Conservation (phyloP, 1,140 invertebrate species). For the Drosophila bocki region DNA sequence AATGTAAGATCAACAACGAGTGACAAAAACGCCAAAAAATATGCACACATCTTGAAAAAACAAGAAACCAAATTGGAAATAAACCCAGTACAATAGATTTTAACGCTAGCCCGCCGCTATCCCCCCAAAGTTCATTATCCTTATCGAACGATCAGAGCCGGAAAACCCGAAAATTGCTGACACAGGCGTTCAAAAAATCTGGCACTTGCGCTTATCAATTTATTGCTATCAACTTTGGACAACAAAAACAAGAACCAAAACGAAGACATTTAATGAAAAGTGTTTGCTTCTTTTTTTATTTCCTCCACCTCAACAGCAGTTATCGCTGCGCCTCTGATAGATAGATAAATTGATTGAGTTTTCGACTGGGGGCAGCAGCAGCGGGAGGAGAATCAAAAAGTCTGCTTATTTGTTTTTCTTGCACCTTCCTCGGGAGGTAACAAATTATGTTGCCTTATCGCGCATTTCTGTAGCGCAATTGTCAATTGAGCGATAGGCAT, state of each 20-base stretch:
- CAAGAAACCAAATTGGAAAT: constrained; percentile 19
- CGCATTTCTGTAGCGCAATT: constrained; percentile 71
- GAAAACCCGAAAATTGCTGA: constrained; percentile 31
- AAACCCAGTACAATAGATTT: constrained; percentile 4
- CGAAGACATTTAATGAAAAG: constrained; percentile 76
- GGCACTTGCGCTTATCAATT: constrained; percentile 76
- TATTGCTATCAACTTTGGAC: constrained; percentile 73
- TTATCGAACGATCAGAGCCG: constrained; percentile 44
- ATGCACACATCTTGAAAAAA: neutral
- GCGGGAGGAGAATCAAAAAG: constrained; percentile 1
- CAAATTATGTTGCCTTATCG: constrained; percentile 75
- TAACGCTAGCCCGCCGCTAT: constrained; percentile 25
- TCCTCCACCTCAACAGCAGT: constrained; percentile 30
- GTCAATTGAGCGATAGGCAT: constrained; percentile 76
- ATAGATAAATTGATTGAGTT: constrained; percentile 81
- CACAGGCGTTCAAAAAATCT: constrained; percentile 59
- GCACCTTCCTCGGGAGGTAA: constrained; percentile 46
- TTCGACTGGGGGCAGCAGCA: constrained; percentile 12
- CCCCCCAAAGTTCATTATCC: constrained; percentile 39
- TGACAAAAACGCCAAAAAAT: constrained; percentile 34
- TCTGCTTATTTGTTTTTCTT: constrained; percentile 35
- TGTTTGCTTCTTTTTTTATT: constrained; percentile 51
- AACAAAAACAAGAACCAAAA: constrained; percentile 24
- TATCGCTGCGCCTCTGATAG: constrained; percentile 59
- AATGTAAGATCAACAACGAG: constrained; percentile 33